phyloP scores from a whole-genome alignment of 2,888 invertebrate genomes.

The Mycogona germanica region DNA sequence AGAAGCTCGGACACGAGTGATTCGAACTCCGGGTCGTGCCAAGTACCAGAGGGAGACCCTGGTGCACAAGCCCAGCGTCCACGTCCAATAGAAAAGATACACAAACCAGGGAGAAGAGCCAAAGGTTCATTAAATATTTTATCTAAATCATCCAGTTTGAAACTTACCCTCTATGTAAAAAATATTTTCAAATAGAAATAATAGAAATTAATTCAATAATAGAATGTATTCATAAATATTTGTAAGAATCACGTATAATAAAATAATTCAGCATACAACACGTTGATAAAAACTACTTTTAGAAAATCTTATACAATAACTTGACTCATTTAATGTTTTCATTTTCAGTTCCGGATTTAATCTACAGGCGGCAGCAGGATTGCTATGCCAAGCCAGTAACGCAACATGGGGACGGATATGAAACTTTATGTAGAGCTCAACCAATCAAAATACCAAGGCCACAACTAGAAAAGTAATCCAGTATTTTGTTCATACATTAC shows the following conservation, averaged over 20 bases:
- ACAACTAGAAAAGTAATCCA: constrained; percentile 18
- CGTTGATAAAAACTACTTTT: no score
- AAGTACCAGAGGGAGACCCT: constrained; percentile 9
- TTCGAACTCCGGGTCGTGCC: constrained; percentile 20
- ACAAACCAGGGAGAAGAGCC: constrained; percentile 21
- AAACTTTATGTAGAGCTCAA: constrained; percentile 5
- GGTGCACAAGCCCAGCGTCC: constrained; percentile 5
- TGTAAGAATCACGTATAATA: no score
- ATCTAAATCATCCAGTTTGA: no score
- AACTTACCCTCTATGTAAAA: no score
- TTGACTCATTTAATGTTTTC: no score
- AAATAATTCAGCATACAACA: no score
- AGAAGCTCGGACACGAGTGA: constrained; percentile 22
- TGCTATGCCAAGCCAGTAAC: constrained; percentile 16
- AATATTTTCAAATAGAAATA: no score
- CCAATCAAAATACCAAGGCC: constrained; percentile 20
- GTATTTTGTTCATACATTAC: neutral
- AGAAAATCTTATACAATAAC: no score
- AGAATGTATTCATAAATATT: no score
- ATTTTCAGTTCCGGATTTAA: constrained; percentile 21
- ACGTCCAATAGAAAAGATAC: constrained; percentile 18
- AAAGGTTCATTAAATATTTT: constrained; percentile 17
- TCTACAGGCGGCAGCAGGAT: constrained; percentile 20
- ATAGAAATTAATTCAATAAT: no score
- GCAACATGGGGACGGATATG: constrained; percentile 12